Evolutionary conservation across 2,113 vertebrate genomes (phyloP).

Genomic region (Spheniscus mendiculus): DNA sequence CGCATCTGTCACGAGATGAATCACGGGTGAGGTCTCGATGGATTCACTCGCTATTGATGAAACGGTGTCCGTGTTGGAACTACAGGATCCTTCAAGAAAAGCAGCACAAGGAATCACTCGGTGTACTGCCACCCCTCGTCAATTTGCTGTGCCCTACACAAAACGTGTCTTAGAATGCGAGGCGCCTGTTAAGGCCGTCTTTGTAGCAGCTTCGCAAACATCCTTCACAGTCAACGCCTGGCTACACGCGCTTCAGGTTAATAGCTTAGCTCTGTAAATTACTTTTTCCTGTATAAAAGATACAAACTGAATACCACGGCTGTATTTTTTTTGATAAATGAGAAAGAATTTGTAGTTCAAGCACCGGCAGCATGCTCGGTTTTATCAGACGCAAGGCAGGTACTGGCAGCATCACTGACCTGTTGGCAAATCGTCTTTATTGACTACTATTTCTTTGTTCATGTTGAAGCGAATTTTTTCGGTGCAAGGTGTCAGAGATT

Average conservation of each 20-base stretch:
- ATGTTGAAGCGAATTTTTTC: slow-evolving; percentile 93
- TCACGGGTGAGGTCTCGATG: slow-evolving; percentile 77
- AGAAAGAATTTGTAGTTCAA: not conserved
- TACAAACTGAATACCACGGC: not conserved
- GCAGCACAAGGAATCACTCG: not conserved
- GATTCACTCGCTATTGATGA: slow-evolving; percentile 47
- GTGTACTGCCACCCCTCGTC: not conserved
- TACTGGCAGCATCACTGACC: slow-evolving; percentile 66
- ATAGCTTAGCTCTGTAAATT: not conserved
- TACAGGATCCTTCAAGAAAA: slow-evolving; percentile 71
- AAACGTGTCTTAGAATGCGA: accelerated
- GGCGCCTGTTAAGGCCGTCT: not conserved
- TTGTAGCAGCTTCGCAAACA: not conserved
- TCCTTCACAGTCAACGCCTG: accelerated
- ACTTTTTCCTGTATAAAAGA: not conserved
- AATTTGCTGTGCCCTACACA: not conserved
- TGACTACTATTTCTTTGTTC: slow-evolving; percentile 86
- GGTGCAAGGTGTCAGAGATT: slow-evolving; percentile 94
- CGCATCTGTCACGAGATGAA: slow-evolving; percentile 86
- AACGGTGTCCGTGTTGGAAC: slow-evolving; percentile 26
- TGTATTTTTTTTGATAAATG: not conserved
- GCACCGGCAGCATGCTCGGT: accelerated
- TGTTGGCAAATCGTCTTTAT: slow-evolving; percentile 83
- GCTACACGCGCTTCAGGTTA: not conserved
- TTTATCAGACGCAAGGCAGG: not conserved